A percentile compares a stretch with the other conserved stretches of the same genome.
These are phyloP conservation scores for Pristionchus mayeri DNA, from an alignment of 2,888 invertebrate genomes.

Conservation along the genomic window DNA sequence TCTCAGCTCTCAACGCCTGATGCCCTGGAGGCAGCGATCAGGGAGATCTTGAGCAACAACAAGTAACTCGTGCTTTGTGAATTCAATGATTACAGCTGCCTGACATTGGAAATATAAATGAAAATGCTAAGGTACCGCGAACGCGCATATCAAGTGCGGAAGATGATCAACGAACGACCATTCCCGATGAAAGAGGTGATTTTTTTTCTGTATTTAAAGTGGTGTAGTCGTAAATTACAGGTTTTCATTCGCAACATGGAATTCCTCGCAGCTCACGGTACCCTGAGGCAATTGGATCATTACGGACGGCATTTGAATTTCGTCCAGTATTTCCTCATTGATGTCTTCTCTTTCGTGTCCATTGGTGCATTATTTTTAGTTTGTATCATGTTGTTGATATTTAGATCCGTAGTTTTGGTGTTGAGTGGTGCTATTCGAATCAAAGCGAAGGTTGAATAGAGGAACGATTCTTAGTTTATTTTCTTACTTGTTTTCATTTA, in stretches of 20 bases:
- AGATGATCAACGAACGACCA: neutral
- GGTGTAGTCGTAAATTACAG: conserved; percentile 15
- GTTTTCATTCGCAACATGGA: conserved; percentile 45
- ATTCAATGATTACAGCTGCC: too few species aligned
- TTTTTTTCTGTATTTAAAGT: neutral
- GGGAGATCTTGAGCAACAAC: neutral
- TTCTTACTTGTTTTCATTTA: too few species aligned
- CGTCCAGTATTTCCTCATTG: conserved; percentile 18
- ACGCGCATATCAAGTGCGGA: neutral
- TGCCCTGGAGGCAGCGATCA: neutral
- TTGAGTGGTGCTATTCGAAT: neutral
- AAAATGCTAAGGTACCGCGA: neutral
- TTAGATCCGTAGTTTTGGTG: neutral
- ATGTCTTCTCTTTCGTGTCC: neutral
- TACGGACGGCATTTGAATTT: conserved; percentile 31
- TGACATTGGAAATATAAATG: neutral
- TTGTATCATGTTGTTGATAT: too few species aligned
- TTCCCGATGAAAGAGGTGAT: neutral
- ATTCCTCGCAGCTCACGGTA: conserved; percentile 21
- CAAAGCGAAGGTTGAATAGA: neutral
- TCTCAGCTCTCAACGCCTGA: neutral
- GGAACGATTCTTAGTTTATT: neutral
- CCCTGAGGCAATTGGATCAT: neutral
- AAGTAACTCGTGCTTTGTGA: neutral
- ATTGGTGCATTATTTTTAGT: neutral